These are phyloP conservation scores for Cosmia trapezina DNA, from an alignment of 2,888 invertebrate species.

Conservation along the genomic window DNA sequence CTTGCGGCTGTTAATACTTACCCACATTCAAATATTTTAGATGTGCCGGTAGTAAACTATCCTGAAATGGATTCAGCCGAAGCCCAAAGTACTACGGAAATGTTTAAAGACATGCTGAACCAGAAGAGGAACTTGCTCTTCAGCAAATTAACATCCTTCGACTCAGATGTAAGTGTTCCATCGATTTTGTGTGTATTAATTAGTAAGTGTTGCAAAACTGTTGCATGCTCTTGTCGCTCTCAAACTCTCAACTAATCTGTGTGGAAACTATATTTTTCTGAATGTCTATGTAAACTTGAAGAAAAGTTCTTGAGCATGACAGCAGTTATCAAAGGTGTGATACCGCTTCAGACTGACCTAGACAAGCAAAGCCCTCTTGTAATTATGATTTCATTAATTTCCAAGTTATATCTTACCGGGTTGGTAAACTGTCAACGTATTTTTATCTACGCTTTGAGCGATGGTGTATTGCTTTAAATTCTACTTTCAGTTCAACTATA, in stretches of 20 bases:
- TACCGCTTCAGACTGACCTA: slow-evolving; percentile 22
- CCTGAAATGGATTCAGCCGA: slow-evolving; percentile 92
- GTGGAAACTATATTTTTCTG: slow-evolving; percentile 40
- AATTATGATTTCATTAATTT: slow-evolving; percentile 15
- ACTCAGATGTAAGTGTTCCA: slow-evolving; percentile 95
- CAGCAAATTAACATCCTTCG: slow-evolving; percentile 96
- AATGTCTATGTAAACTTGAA: slow-evolving; percentile 40
- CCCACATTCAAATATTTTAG: slow-evolving; percentile 63
- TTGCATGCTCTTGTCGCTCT: slow-evolving; percentile 76
- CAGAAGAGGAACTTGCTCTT: slow-evolving; percentile 97
- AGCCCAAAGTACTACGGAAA: slow-evolving; percentile 95
- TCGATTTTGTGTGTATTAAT: slow-evolving; percentile 6
- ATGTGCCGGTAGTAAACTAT: slow-evolving; percentile 90
- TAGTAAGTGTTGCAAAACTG: slow-evolving; percentile 68
- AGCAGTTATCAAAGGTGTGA: slow-evolving; percentile 25
- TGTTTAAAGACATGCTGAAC: slow-evolving; percentile 98
- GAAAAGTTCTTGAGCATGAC: slow-evolving; percentile 67
- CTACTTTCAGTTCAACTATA: slow-evolving; percentile 30
- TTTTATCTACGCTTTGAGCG: slow-evolving; percentile 27
- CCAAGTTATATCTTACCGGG: neutral
- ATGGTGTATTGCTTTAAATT: slow-evolving; percentile 35
- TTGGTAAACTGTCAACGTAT: slow-evolving; percentile 4
- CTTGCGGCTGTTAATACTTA: no score
- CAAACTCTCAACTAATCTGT: slow-evolving; percentile 42
- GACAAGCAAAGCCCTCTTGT: slow-evolving; percentile 9